phyloP scores from a whole-genome alignment of 2,113 vertebrate species.

The Balaeniceps rex region DNA sequence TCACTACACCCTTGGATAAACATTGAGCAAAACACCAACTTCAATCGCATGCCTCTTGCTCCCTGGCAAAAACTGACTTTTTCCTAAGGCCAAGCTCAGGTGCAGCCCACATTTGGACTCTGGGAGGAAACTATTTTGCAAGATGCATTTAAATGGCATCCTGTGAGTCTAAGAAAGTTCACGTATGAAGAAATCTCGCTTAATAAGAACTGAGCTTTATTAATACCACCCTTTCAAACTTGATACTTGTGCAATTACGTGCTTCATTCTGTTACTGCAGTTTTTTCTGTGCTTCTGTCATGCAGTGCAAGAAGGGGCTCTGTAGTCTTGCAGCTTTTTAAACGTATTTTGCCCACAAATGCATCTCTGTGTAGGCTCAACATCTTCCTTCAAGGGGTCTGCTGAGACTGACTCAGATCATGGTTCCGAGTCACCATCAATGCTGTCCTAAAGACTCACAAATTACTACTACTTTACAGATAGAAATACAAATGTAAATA shows the following conservation, averaged over 20 bases:
- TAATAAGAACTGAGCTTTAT: neutral
- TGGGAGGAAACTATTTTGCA: constrained; percentile 16
- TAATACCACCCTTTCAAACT: neutral
- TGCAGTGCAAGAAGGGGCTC: neutral
- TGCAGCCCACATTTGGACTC: neutral
- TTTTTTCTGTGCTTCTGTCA: neutral
- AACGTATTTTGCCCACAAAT: neutral
- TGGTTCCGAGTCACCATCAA: neutral
- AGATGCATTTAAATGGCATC: neutral
- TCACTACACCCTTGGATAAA: neutral
- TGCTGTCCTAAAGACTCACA: neutral
- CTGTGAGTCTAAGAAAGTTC: neutral
- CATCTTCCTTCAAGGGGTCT: neutral
- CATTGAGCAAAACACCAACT: neutral
- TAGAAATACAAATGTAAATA: neutral
- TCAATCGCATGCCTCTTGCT: neutral
- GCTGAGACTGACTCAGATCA: neutral
- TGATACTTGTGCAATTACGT: neutral
- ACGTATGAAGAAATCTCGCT: neutral
- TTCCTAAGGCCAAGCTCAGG: neutral
- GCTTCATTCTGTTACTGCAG: neutral
- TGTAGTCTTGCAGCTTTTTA: neutral
- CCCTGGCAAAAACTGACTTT: constrained; percentile 1
- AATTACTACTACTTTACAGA: neutral
- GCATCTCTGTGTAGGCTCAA: neutral